Evolutionary conservation across 1,140 invertebrate genomes (phyloP), one percentile per base, ranked within the genome.

Genomic region (Platyura marginata): DNA sequence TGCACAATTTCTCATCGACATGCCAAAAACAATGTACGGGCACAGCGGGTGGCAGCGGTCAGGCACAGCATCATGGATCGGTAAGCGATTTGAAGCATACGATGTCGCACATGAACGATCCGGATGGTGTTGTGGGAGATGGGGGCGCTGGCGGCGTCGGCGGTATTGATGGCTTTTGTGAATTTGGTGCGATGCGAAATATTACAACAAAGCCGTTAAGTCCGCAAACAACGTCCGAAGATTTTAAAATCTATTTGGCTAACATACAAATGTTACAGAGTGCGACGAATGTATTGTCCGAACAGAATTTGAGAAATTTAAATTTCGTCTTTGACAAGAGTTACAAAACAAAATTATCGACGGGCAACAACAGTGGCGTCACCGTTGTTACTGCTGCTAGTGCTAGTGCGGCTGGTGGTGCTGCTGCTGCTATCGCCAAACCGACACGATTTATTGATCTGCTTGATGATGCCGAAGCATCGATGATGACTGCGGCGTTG

Each of bases 181-280:
- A 8, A 13, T 6, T 6, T 21, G 59, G 57, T 2, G 66, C 63
- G 23, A 53, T 69, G 13, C 56, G 64, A 25, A 71, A 70, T 47
- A 72, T 72, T n/a, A 71, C 69, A n/a, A 72, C 70, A 0, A 69
- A 70, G 43, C 70, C 70, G 0, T 45, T 72, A 15, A 71, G 69
- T 25, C 70, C 70, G 13, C 70, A 72, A 41, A 69, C 63, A 11
- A 72, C 70, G 0, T 71, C 69, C 8, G 75, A 76, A 58, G 75
- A 77, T 50, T 77, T 77, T 45, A 71, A 75, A 51, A 54, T 73
- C 16, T 75, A 77, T 54, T 56, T 77, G 42, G 72, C 75, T n/a
- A 76, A 76, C 53, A 71, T 77, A 50, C 74, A 77, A 46, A 74
- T 75, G 59, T 49, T 77, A 8, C 73, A 76, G 48, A 77, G 71